Percentiles rank a stretch among this genome's conserved stretches.
phyloP scores from a whole-genome alignment of 1,140 invertebrate species.

The Sycobia sp. region DNA sequence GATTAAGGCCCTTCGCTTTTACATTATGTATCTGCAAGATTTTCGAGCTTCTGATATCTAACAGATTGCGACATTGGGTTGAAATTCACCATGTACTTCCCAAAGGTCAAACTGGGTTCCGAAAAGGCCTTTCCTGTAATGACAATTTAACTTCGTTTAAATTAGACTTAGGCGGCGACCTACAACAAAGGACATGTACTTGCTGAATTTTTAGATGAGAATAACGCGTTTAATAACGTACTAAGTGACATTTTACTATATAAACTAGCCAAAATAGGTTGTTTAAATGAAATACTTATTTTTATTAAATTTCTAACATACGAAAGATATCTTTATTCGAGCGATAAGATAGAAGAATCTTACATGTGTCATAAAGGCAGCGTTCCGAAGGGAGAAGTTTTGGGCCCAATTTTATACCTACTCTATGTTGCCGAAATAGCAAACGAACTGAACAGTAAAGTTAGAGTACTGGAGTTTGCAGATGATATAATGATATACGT shows the following conservation, averaged over 20 bases:
- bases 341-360: not conserved
- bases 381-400: not conserved
- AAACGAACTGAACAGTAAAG: not conserved
- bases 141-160: not conserved
- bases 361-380: not conserved
- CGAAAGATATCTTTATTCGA: not conserved
- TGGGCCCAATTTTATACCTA: conserved; percentile 18
- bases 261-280: conserved; percentile 6
- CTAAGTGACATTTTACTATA: not conserved
- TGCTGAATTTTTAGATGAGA: not conserved
- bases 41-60: not conserved
- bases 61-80: not conserved
- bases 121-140: not conserved
- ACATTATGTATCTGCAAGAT: too few species aligned
- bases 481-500: conserved; percentile 10
- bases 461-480: conserved; percentile 13
- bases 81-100: not conserved
- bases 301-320: too few species aligned
- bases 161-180: not conserved
- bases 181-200: not conserved
- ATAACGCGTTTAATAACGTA: conserved; percentile 2
- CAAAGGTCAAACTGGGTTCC: not conserved
- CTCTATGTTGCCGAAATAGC: conserved; percentile 3
- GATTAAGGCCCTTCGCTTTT: too few species aligned
- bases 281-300: too few species aligned